Evolutionary conservation across 1,140 invertebrate genomes (phyloP).

Genomic region (Drosophila sp.): DNA sequence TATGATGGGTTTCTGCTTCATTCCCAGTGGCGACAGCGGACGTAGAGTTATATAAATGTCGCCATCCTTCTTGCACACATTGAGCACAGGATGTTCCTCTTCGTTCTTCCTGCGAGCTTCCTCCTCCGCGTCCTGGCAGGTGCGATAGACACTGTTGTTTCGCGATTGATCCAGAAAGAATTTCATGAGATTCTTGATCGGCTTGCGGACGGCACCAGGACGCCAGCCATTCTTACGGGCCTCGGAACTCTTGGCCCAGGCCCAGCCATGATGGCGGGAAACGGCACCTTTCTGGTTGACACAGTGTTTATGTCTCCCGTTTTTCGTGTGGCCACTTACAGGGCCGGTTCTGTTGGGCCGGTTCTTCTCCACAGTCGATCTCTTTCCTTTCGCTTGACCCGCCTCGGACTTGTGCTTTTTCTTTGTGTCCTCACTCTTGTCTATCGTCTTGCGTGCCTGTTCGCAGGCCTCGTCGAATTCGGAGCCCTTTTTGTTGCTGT

Average conservation of each 20-base stretch:
- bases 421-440: background rate
- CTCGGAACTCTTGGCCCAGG: slow-evolving; percentile 53
- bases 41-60: slow-evolving; percentile 67
- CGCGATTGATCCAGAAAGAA: slow-evolving; percentile 64
- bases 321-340: slow-evolving; percentile 11
- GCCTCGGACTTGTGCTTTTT: background rate
- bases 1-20: slow-evolving; percentile 54
- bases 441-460: background rate
- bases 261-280: slow-evolving; percentile 70
- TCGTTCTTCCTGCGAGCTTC: slow-evolving; percentile 11
- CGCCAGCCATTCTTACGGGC: slow-evolving; percentile 61
- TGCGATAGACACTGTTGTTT: slow-evolving; percentile 15
- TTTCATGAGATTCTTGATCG: slow-evolving; percentile 72
- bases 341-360: background rate
- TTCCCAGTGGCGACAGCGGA: slow-evolving; percentile 22
- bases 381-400: background rate
- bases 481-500: slow-evolving; percentile 34
- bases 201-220: slow-evolving; percentile 68
- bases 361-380: background rate
- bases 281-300: slow-evolving; percentile 45
- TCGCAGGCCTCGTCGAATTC: slow-evolving; percentile 46
- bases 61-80: slow-evolving; percentile 69
- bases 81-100: slow-evolving; percentile 46
- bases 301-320: slow-evolving; percentile 57
- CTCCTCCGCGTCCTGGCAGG: slow-evolving; percentile 20